phyloP scores from a whole-genome alignment of 2,888 invertebrate genomes.

The Poecilus cupreus region DNA sequence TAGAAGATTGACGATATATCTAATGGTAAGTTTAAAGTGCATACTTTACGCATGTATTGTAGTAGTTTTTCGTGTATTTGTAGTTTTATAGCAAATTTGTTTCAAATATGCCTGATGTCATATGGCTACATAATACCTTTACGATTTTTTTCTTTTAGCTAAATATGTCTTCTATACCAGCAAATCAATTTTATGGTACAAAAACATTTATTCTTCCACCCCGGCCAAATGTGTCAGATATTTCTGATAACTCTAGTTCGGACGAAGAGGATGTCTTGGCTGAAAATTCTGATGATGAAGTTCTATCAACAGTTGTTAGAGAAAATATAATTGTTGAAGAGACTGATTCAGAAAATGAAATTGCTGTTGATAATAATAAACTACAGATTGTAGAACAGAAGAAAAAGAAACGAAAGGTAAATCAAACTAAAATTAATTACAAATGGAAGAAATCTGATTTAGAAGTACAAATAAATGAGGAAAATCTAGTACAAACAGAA shows the following conservation, averaged over 20 bases:
- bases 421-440: too few species aligned
- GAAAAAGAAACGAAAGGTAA: constrained; percentile 33
- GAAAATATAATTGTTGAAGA: constrained; percentile 2
- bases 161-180: too few species aligned
- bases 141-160: too few species aligned
- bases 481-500: constrained; percentile 5
- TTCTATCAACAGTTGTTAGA: too few species aligned
- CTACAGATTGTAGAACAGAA: constrained; percentile 10
- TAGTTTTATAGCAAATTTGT: too few species aligned
- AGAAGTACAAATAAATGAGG: background rate
- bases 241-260: background rate
- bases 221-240: constrained; percentile 10
- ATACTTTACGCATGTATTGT: too few species aligned
- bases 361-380: background rate
- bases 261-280: background rate
- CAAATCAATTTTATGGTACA: constrained; percentile 39
- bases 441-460: constrained; percentile 29
- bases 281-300: too few species aligned
- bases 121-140: too few species aligned
- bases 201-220: constrained; percentile 16
- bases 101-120: too few species aligned
- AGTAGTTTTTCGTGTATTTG: too few species aligned
- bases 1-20: too few species aligned
- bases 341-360: constrained; percentile 18
- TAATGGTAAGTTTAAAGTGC: too few species aligned